These are phyloP conservation scores for Myiagra hebetior DNA, from an alignment of 2,113 vertebrate species.

Conservation along the genomic window DNA sequence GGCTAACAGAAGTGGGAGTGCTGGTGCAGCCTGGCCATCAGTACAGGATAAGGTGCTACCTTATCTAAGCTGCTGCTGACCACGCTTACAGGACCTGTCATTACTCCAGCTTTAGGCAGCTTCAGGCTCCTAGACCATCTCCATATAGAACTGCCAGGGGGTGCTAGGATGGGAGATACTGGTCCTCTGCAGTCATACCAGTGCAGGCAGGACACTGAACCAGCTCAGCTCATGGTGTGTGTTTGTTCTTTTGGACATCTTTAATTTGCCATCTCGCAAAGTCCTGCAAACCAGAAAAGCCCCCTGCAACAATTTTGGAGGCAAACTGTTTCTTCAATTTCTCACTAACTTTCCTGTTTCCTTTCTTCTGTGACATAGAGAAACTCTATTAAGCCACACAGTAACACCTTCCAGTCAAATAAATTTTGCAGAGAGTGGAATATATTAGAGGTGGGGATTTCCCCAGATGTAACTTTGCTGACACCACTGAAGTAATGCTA, in stretches of 20 bases:
- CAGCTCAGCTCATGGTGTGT: neutral
- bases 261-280: neutral
- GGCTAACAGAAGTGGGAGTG: accelerated
- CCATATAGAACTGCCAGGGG: neutral
- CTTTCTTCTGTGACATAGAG: neutral
- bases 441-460: neutral
- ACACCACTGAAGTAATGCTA: neutral
- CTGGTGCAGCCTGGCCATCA: neutral
- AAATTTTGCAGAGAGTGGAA: neutral
- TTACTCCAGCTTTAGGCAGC: neutral
- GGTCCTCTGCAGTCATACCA: neutral
- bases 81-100: neutral
- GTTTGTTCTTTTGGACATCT: neutral
- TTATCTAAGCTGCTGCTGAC: neutral
- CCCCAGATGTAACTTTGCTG: neutral
- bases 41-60: accelerated
- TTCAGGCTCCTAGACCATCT: neutral
- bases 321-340: neutral
- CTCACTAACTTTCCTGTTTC: neutral
- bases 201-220: neutral
- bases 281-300: neutral
- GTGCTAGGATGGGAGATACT: neutral
- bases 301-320: neutral
- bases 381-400: neutral
- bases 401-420: neutral